Conservation (phyloP, 2,888 invertebrate species). For the Eucera pruinosa region DNA sequence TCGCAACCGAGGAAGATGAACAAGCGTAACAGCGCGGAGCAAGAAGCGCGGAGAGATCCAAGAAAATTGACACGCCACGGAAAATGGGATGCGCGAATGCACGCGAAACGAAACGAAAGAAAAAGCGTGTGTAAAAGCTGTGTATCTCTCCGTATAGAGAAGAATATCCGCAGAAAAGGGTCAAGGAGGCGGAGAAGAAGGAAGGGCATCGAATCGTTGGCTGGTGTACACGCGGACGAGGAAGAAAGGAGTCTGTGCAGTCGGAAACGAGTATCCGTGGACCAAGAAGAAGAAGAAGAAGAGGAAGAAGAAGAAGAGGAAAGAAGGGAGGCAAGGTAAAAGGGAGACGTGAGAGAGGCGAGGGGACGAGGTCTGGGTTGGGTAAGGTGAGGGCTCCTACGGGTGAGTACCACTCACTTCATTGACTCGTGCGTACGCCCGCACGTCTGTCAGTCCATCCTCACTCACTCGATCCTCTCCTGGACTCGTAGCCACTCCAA, state of each 20-base stretch:
- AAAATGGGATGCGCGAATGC: not conserved
- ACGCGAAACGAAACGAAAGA: not conserved
- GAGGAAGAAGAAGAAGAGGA: slow-evolving; percentile 41
- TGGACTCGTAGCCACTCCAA: slow-evolving; percentile 36
- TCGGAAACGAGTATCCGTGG: slow-evolving; percentile 18
- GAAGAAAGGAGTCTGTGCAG: slow-evolving; percentile 38
- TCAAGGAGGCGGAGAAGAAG: slow-evolving; percentile 47
- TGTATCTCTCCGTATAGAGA: not conserved
- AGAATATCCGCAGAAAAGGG: slow-evolving; percentile 25
- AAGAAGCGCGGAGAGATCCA: not conserved
- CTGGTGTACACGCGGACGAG: slow-evolving; percentile 11
- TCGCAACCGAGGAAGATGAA: slow-evolving; percentile 6
- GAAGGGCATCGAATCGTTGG: slow-evolving; percentile 54
- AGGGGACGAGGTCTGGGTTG: slow-evolving; percentile 69
- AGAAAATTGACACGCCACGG: slow-evolving; percentile 2
- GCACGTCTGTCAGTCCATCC: slow-evolving; percentile 75
- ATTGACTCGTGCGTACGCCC: slow-evolving; percentile 79
- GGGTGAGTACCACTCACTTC: slow-evolving; percentile 78
- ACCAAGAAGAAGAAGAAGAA: slow-evolving; percentile 33
- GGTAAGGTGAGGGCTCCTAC: slow-evolving; percentile 76
- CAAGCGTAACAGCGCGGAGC: not conserved
- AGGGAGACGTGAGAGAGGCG: slow-evolving; percentile 47
- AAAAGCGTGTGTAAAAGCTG: not conserved
- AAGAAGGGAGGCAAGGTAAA: slow-evolving; percentile 64
- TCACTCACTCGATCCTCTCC: slow-evolving; percentile 68